Evolutionary conservation across 2,888 invertebrate species (phyloP).

Genomic region (Lagria hirta): DNA sequence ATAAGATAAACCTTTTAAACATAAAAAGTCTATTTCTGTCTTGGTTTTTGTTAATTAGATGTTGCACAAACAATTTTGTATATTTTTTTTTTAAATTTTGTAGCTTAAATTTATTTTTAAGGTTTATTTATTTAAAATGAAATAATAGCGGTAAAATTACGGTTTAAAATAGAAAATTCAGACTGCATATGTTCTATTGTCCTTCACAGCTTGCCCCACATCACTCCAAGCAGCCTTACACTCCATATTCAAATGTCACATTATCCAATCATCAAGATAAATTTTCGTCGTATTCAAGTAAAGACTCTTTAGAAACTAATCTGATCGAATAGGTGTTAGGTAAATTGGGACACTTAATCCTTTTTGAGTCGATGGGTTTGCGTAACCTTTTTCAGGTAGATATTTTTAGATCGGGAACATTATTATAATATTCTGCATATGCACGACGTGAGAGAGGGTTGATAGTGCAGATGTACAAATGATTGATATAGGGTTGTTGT

Average conservation of each 20-base stretch:
- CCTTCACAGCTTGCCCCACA: slow-evolving; percentile 14
- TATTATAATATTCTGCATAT: slow-evolving; percentile 47
- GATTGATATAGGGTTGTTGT: slow-evolving; percentile 13
- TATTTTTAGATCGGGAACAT: slow-evolving; percentile 17
- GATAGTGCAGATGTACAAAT: slow-evolving; percentile 15
- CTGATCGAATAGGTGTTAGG: slow-evolving; percentile 38
- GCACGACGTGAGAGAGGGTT: slow-evolving; percentile 24
- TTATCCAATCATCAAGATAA: slow-evolving; percentile 37
- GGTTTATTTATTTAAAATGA: no score
- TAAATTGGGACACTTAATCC: slow-evolving; percentile 45
- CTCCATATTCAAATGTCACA: slow-evolving; percentile 38
- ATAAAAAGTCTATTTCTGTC: no score
- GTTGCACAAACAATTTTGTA: no score
- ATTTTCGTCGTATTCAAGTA: slow-evolving; percentile 33
- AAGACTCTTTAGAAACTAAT: slow-evolving; percentile 35
- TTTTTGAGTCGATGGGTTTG: slow-evolving; percentile 36
- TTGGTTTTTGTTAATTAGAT: no score
- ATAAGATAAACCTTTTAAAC: no score
- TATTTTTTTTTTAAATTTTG: no score
- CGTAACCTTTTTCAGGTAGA: slow-evolving; percentile 44
- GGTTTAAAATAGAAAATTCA: no score
- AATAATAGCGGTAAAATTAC: no score
- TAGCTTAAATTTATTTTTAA: no score
- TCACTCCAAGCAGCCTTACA: slow-evolving; percentile 31
- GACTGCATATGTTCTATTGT: slow-evolving; percentile 11